Evolutionary conservation across 2,113 vertebrate genomes (phyloP).

Genomic region (Zosterops japonicus): DNA sequence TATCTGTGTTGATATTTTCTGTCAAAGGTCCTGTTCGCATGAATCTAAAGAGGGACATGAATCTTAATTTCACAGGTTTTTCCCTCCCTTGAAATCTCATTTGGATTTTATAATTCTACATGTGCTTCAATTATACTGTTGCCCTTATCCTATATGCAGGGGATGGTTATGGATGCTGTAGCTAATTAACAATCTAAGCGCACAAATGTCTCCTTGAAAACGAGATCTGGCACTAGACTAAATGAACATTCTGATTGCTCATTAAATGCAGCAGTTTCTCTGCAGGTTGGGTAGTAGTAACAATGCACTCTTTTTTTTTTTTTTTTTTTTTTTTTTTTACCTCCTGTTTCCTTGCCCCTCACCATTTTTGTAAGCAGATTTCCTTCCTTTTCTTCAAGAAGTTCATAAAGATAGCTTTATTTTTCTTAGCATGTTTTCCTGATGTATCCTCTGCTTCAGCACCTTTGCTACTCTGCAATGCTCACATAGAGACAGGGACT

Average conservation of each 20-base stretch:
- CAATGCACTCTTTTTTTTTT: not conserved
- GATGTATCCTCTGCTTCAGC: not conserved
- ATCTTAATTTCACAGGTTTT: not conserved
- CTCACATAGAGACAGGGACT: fast-evolving
- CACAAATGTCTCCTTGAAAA: conserved; percentile 55
- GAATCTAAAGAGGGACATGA: not conserved
- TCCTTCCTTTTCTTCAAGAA: not conserved
- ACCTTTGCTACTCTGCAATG: not conserved
- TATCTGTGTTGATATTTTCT: not conserved
- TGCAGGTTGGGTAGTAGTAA: not conserved
- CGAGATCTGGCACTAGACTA: conserved; percentile 53
- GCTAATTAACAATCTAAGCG: conserved; percentile 32
- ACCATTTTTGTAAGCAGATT: not conserved
- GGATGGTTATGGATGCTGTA: conserved; percentile 11
- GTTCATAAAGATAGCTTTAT: fast-evolving
- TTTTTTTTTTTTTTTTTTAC: not conserved
- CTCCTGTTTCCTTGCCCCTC: not conserved
- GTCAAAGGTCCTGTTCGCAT: not conserved
- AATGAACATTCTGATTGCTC: conserved; percentile 61
- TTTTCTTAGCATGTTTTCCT: not conserved
- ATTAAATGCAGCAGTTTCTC: conserved; percentile 44
- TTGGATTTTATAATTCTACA: conserved; percentile 17
- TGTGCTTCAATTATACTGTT: not conserved
- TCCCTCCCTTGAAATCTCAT: not conserved
- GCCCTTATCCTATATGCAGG: not conserved